Conservation (phyloP, 2,888 invertebrate genomes). For the Parasteatoda lunata region DNA sequence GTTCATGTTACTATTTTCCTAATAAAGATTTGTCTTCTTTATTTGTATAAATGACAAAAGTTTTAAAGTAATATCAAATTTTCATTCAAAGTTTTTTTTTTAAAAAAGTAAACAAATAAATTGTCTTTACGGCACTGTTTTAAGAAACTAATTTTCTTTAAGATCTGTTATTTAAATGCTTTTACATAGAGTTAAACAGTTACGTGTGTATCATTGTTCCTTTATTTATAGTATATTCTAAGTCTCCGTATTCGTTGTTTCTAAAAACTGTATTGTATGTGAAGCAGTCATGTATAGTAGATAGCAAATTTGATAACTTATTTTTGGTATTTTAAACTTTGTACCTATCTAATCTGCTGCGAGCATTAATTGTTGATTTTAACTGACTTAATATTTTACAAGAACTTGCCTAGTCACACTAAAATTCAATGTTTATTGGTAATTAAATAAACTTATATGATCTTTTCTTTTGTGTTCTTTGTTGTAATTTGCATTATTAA, state of each 20-base stretch:
- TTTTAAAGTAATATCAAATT: too few relatives aligned
- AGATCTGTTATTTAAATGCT: too few relatives aligned
- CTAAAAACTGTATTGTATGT: not conserved
- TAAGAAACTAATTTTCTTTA: too few relatives aligned
- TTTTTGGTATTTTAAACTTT: conserved; percentile 68
- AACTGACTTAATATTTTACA: conserved; percentile 54
- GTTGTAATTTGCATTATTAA: too few relatives aligned
- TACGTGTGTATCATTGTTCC: not conserved
- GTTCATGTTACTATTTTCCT: too few relatives aligned
- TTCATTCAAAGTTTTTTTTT: not conserved
- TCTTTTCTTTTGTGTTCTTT: not conserved
- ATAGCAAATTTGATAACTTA: conserved; percentile 64
- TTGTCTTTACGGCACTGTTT: not conserved
- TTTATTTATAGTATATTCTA: too few relatives aligned
- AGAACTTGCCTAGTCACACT: conserved; percentile 64
- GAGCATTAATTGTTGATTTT: conserved; percentile 48
- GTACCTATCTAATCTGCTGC: conserved; percentile 47
- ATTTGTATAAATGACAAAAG: too few relatives aligned
- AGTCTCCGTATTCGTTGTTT: too few relatives aligned
- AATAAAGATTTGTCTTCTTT: too few relatives aligned
- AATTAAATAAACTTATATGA: conserved; percentile 54
- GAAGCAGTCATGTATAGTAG: conserved; percentile 59
- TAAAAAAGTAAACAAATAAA: not conserved
- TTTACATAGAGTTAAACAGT: not conserved
- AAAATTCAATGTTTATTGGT: conserved; percentile 62